A percentile compares a stretch with the other conserved stretches of the same genome.
phyloP scores from a whole-genome alignment of 2,888 invertebrate species.

The Microplitis deprimator region DNA sequence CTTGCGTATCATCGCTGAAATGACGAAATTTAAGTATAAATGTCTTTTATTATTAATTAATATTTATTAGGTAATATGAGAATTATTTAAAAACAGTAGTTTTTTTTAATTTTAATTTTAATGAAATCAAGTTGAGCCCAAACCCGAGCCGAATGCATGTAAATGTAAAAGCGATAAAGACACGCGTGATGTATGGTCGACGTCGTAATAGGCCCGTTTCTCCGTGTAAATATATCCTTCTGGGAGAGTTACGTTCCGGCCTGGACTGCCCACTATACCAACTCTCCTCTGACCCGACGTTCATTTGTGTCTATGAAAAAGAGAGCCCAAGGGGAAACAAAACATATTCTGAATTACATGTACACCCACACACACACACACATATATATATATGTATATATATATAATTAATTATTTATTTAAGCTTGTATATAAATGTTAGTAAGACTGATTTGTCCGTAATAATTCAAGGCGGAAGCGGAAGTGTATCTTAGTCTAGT shows the following conservation, averaged over 20 bases:
- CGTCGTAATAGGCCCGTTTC: conserved; percentile 29
- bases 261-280: conserved; percentile 7
- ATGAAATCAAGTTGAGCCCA: not conserved
- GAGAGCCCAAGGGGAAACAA: conserved; percentile 39
- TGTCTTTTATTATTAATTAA: not conserved
- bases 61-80: not conserved
- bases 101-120: not conserved
- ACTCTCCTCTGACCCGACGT: conserved; percentile 25
- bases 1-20: not conserved
- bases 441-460: conserved; percentile 10
- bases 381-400: no score
- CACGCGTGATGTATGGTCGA: conserved; percentile 16
- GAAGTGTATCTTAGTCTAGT: conserved; percentile 17
- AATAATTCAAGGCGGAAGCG: conserved; percentile 20
- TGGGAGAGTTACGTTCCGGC: conserved; percentile 34
- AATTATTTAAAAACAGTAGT: not conserved
- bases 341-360: no score
- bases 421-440: not conserved
- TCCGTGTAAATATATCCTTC: conserved; percentile 36
- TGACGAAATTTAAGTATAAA: conserved; percentile 29
- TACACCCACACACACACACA: no score
- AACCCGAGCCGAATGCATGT: not conserved
- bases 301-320: conserved; percentile 48
- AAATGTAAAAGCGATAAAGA: conserved; percentile 18
- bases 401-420: no score